Conservation (phyloP, 2,888 invertebrate genomes). For the Pammene fasciana region DNA sequence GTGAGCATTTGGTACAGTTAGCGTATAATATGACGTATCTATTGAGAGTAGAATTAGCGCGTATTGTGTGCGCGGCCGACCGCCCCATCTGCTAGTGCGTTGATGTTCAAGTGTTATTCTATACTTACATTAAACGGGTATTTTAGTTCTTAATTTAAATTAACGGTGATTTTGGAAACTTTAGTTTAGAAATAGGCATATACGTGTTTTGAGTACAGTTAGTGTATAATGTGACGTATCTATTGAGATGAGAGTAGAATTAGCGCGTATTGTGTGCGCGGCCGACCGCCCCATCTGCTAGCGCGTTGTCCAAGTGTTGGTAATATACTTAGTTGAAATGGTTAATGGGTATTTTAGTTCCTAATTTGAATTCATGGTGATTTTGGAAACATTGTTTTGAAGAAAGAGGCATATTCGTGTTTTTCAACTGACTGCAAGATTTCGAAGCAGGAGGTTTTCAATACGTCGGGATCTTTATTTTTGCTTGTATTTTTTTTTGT, state of each 20-base stretch:
- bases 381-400: slow-evolving; percentile 41
- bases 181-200: too few species aligned
- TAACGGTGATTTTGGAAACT: slow-evolving; percentile 48
- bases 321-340: slow-evolving; percentile 37
- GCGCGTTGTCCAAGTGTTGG: slow-evolving; percentile 58
- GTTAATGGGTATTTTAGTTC: slow-evolving; percentile 7
- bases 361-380: slow-evolving; percentile 44
- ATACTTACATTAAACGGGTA: slow-evolving; percentile 1
- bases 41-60: slow-evolving; percentile 71
- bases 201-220: too few species aligned
- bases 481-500: too few species aligned
- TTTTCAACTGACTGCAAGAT: too few species aligned
- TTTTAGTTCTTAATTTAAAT: slow-evolving; percentile 8
- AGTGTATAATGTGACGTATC: slow-evolving; percentile 32
- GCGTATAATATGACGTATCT: slow-evolving; percentile 63
- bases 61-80: slow-evolving; percentile 71
- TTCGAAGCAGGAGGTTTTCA: too few species aligned
- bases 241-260: slow-evolving; percentile 69
- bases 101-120: slow-evolving; percentile 52
- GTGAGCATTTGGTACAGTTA: slow-evolving; percentile 63
- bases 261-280: slow-evolving; percentile 74
- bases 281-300: slow-evolving; percentile 73
- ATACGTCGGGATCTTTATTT: too few species aligned
- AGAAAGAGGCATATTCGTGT: too few species aligned
- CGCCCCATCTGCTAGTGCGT: slow-evolving; percentile 73